These are phyloP conservation scores for Drosophila hamatofila DNA, from an alignment of 2,888 invertebrate species.

Conservation along the genomic window DNA sequence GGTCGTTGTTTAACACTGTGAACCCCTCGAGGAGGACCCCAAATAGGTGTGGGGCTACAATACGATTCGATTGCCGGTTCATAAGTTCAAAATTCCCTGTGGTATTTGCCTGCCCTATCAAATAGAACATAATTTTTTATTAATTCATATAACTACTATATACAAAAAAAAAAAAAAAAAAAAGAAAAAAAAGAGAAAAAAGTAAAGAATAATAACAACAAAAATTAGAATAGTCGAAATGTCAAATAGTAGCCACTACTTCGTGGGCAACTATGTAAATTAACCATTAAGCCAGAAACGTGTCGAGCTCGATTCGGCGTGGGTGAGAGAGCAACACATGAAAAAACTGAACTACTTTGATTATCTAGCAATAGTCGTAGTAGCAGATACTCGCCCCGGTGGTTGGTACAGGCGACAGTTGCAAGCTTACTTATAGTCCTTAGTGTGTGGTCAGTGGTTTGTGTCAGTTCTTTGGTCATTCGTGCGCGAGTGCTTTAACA, in stretches of 20 bases:
- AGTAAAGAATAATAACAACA: neutral
- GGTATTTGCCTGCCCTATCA: neutral
- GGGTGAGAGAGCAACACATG: conserved; percentile 48
- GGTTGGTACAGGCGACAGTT: conserved; percentile 28
- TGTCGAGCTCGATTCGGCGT: neutral
- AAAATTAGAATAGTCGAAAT: conserved; percentile 16
- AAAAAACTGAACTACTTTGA: conserved; percentile 51
- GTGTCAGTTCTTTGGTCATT: conserved; percentile 57
- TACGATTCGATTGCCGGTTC: neutral
- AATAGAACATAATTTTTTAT: conserved; percentile 11
- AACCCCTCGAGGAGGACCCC: neutral
- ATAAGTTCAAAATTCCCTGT: neutral
- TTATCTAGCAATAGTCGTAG: conserved; percentile 24
- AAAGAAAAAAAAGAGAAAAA: neutral
- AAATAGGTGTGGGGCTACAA: neutral
- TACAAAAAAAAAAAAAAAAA: neutral
- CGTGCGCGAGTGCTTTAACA: conserved; percentile 57
- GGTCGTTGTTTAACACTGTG: conserved; percentile 21
- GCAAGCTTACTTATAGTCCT: conserved; percentile 12
- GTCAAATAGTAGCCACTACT: conserved; percentile 1
- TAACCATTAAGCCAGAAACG: conserved; percentile 11
- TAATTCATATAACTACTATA: conserved; percentile 6
- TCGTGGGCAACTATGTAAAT: conserved; percentile 16
- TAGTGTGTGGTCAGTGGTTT: conserved; percentile 17
- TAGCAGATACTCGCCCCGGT: conserved; percentile 21